Evolutionary conservation across 2,797 vertebrate genomes (phyloP), one percentile per base, ranked within the genome.

Genomic region (Enteromius radiatus): DNA sequence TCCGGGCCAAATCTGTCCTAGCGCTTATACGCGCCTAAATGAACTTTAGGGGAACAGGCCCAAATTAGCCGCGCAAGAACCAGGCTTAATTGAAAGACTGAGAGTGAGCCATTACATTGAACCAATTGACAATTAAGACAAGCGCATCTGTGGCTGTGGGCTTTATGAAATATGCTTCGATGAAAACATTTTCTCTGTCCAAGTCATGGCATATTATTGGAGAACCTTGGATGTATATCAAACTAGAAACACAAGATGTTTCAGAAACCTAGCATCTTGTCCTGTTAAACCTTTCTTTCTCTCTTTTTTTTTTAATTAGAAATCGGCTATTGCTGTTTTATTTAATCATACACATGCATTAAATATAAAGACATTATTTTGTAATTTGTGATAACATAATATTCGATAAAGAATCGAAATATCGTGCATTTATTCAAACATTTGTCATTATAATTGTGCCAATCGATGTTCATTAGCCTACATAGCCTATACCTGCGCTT

Each of bases 71-170:
- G 81, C 78, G 90, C 84, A 87, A 78, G 89, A 89, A 88, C 91
- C 89, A 86, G 84, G 88, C 83, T 80, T 86, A 92, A 92, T 88
- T 89, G 91, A 80, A 68, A 79, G 31, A 54, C 1, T 19, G 76
- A 80, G 86, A 89, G 87, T 86, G 85, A 84, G 43, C 65, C 80
- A 86, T 90, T 90, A 89, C 85, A 79, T 84, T 86, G 84, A 86
- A 85, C 88, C 87, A 84, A 78, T 63, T 89, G 89, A 86, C 91
- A 91, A 92, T 94, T 92, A 92, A 91, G 81, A 75, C 77, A 54
- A 28, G 86, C 85, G 82, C 88, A 89, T 91, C 87, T 92, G 89
- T 85, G 89, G 88, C 84, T 87, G 87, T 84, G 87, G 85, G 85
- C 83, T 56, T 15, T 84, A 68, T 88, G 83, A 52, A 65, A 74